A percentile compares a stretch with the other conserved stretches of the same genome.
These are phyloP conservation scores for Tringa solitaria DNA, from an alignment of 2,113 vertebrate species.

Conservation along the genomic window DNA sequence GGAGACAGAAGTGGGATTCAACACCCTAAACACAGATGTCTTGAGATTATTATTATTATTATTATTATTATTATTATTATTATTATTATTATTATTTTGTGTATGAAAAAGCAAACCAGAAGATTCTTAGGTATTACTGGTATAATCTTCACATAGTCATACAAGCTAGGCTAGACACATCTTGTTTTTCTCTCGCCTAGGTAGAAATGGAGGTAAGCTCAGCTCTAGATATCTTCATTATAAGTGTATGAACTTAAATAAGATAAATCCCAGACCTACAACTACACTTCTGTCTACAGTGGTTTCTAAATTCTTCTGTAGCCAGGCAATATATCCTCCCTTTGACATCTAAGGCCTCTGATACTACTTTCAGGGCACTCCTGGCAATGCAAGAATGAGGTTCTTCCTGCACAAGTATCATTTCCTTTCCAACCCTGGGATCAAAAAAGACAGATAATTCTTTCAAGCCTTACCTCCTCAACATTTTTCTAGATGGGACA, in stretches of 20 bases:
- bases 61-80: too few relatives aligned
- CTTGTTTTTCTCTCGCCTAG: background rate
- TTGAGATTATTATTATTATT: background rate
- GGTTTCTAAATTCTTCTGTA: background rate
- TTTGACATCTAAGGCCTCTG: background rate
- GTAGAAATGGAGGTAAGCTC: background rate
- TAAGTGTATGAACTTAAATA: background rate
- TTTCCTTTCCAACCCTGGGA: background rate
- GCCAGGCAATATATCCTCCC: background rate
- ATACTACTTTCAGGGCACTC: background rate
- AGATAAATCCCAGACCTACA: background rate
- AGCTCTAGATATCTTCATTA: background rate
- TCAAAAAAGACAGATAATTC: background rate
- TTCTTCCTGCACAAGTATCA: background rate
- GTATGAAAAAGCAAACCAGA: background rate
- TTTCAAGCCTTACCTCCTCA: background rate
- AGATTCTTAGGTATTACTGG: background rate
- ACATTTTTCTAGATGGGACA: background rate
- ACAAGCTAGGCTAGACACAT: background rate
- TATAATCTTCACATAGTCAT: background rate
- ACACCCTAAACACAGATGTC: background rate
- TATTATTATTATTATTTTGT: too few relatives aligned
- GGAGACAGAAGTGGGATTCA: background rate
- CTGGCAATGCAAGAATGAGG: background rate
- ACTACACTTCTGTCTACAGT: background rate